Conservation (phyloP, 1,140 invertebrate species). For the Spodoptera litura region DNA sequence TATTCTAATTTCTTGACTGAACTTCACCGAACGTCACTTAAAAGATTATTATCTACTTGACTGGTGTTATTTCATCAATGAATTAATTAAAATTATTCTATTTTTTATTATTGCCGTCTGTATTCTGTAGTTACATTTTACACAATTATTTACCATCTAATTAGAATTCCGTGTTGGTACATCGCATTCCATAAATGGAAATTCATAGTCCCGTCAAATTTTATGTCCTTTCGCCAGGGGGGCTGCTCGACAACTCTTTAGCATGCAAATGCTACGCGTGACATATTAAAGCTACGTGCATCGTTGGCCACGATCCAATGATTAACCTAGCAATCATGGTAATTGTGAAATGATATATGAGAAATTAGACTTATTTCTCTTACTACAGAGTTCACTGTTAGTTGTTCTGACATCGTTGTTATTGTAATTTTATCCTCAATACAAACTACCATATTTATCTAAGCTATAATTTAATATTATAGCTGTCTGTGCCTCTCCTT, state of each 20-base stretch:
- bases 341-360: slow-evolving; percentile 26
- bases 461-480: background rate
- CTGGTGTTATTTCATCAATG: background rate
- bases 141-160: background rate
- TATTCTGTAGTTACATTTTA: background rate
- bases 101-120: background rate
- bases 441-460: background rate
- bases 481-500: background rate
- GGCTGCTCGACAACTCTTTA: slow-evolving; percentile 31
- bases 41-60: background rate
- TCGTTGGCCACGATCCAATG: slow-evolving; percentile 16
- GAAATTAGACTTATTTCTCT: background rate
- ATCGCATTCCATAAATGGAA: background rate
- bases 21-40: background rate
- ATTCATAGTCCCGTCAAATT: slow-evolving; percentile 51
- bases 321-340: slow-evolving; percentile 16
- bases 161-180: slow-evolving; percentile 2
- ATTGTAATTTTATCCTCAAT: background rate
- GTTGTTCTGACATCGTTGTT: background rate
- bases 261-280: slow-evolving; percentile 59
- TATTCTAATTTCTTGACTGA: background rate
- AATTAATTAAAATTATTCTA: background rate
- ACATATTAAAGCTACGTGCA: slow-evolving; percentile 59
- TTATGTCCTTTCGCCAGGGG: slow-evolving; percentile 50
- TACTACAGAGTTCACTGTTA: background rate